A percentile compares a stretch with the other conserved stretches of the same genome.
phyloP scores from a whole-genome alignment of 2,797 vertebrate genomes.

The Onychomys torridus region DNA sequence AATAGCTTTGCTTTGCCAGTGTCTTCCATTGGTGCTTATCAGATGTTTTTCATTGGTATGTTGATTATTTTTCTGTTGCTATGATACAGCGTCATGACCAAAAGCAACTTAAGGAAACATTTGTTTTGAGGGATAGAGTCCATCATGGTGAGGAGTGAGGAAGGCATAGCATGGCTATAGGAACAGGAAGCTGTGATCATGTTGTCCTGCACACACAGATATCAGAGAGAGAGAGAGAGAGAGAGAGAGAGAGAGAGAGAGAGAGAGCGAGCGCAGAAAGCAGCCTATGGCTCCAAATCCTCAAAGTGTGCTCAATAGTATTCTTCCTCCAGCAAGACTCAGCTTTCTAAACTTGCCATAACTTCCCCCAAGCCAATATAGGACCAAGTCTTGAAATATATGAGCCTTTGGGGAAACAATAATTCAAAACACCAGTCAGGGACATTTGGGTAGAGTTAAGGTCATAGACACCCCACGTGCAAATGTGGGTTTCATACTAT shows the following conservation, averaged over 20 bases:
- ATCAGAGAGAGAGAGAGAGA: neutral
- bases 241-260: neutral
- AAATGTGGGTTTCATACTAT: conserved; percentile 9
- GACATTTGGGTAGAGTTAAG: neutral
- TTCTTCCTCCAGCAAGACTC: neutral
- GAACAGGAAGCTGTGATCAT: neutral
- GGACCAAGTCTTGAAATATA: neutral
- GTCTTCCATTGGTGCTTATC: neutral
- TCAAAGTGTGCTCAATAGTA: neutral
- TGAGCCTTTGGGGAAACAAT: neutral
- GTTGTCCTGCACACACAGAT: neutral
- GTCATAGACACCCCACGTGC: neutral
- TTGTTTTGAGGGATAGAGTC: neutral
- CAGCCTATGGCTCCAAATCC: neutral
- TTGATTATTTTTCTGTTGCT: neutral
- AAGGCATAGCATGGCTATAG: no score
- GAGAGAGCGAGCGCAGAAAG: neutral
- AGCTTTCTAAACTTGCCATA: neutral
- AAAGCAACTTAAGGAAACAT: neutral
- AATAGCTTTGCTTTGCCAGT: neutral
- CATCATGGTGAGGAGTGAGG: neutral
- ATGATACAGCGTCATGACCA: neutral
- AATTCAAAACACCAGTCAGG: neutral
- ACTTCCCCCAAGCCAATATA: neutral
- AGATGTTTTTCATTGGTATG: neutral